Percentiles rank a stretch among this genome's conserved stretches.
Conservation (phyloP, 2,113 vertebrate species). For the Mobula hypostoma region DNA sequence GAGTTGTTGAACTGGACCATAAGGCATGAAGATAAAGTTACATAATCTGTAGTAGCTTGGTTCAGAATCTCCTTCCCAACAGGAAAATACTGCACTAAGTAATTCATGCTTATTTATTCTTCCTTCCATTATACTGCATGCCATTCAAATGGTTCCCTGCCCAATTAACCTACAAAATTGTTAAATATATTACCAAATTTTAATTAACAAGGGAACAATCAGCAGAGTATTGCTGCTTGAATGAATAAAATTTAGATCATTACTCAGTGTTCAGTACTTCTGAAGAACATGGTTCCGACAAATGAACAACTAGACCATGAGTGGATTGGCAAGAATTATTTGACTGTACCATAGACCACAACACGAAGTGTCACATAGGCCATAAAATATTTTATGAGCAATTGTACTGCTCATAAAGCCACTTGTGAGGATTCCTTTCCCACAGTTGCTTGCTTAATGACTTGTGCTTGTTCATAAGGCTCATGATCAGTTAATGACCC, state of each 20-base stretch:
- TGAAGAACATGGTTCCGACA: neutral
- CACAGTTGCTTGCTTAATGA: neutral
- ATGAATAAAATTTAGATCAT: neutral
- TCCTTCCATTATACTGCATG: neutral
- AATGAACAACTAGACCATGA: neutral
- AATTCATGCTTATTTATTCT: neutral
- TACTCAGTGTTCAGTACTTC: neutral
- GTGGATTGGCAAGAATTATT: neutral
- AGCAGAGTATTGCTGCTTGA: neutral
- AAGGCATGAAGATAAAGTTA: no score
- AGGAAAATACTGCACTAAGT: no score
- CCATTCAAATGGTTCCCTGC: neutral
- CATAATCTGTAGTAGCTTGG: no score
- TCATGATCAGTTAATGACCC: neutral
- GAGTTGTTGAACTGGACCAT: no score
- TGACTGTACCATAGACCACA: neutral
- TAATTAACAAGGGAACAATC: neutral
- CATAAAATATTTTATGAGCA: neutral
- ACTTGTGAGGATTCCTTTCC: neutral
- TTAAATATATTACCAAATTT: neutral
- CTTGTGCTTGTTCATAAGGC: neutral
- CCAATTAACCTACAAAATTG: neutral
- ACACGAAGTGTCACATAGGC: neutral
- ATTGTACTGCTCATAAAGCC: neutral
- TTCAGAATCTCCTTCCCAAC: no score